A percentile compares a stretch with the other conserved stretches of the same genome.
These are phyloP conservation scores for Conchocele bisecta DNA, from an alignment of 2,888 invertebrate genomes.

Conservation along the genomic window DNA sequence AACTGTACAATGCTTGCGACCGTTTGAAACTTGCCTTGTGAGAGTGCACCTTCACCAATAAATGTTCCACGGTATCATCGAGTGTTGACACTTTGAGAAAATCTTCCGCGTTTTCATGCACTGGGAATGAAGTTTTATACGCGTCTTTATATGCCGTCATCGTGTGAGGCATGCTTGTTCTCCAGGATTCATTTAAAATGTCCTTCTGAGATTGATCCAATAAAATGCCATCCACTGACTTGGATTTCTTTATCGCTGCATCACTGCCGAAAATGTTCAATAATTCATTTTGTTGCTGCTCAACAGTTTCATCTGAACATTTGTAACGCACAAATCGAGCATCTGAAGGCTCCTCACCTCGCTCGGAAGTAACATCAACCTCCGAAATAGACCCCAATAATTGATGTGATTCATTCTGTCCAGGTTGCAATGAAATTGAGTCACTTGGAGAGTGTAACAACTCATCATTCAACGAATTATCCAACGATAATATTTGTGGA, in stretches of 20 bases:
- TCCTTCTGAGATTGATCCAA: slow-evolving; percentile 23
- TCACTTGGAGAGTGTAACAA: no score
- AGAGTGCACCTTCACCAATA: slow-evolving; percentile 22
- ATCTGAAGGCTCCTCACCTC: no score
- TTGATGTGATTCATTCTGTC: no score
- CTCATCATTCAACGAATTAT: no score
- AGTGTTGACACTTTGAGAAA: slow-evolving; percentile 8
- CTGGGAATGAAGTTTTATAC: slow-evolving; percentile 29
- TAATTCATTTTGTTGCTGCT: not conserved
- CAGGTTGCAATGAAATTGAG: no score
- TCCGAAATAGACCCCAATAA: no score
- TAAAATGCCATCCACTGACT: not conserved
- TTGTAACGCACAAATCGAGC: no score
- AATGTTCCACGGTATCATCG: slow-evolving; percentile 1
- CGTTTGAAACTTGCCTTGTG: slow-evolving; percentile 3
- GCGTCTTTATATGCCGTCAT: slow-evolving; percentile 36
- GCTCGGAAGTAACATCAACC: no score
- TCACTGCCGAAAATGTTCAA: not conserved
- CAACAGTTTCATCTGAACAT: not conserved
- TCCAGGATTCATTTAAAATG: slow-evolving; percentile 34
- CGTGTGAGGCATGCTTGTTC: slow-evolving; percentile 4
- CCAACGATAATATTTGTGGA: no score
- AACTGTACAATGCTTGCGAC: slow-evolving; percentile 6
- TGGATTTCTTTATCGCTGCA: not conserved
- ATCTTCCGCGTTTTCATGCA: slow-evolving; percentile 13